phyloP scores from a whole-genome alignment of 2,113 vertebrate species.

The Zosterops borbonicus region DNA sequence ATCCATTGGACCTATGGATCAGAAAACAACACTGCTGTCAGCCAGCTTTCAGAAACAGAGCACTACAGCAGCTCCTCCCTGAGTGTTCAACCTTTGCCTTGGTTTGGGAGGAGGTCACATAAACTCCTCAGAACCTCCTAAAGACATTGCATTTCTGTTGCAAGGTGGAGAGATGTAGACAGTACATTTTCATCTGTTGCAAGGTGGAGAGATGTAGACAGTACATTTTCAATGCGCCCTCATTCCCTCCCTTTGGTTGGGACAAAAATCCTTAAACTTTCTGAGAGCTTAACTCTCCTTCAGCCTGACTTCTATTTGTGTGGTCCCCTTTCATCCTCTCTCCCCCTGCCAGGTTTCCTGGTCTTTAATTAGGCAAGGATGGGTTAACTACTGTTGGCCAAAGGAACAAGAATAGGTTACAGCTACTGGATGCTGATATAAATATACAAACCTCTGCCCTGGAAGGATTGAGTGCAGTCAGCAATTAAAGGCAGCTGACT shows the following conservation, averaged over 20 bases:
- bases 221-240: not conserved
- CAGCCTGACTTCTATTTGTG: not conserved
- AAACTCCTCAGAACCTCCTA: not conserved
- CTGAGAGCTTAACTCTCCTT: not conserved
- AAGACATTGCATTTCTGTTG: not conserved
- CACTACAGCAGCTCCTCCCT: not conserved
- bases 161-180: not conserved
- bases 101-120: not conserved
- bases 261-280: not conserved
- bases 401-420: not conserved
- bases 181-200: not conserved
- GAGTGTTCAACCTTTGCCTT: accelerated
- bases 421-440: not conserved
- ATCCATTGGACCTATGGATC: conserved; percentile 76
- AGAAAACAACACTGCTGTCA: conserved; percentile 69
- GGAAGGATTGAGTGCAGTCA: not conserved
- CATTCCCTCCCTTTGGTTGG: not conserved
- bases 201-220: not conserved
- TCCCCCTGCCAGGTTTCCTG: accelerated
- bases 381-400: not conserved
- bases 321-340: not conserved
- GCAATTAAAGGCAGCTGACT: conserved; percentile 38
- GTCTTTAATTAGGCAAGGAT: not conserved
- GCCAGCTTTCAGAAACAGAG: not conserved
- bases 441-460: not conserved